Evolutionary conservation across 2,888 invertebrate species (phyloP).

Genomic region (Coecobrya sp.): DNA sequence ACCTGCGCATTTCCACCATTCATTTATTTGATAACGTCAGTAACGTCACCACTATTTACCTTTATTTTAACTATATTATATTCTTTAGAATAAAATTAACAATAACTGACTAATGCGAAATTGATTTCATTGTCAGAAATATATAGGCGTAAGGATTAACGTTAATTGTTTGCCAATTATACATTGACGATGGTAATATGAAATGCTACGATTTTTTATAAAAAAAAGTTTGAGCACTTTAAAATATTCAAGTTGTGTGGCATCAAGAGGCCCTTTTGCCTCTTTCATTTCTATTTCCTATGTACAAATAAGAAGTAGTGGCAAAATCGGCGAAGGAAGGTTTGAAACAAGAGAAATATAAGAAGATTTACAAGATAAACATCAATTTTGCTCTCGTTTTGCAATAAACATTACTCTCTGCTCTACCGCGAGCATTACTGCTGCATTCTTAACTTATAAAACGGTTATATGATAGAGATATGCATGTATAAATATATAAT

Average conservation of each 20-base stretch:
- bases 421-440: not conserved
- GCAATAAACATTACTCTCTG: conserved; percentile 23
- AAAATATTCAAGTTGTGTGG: not conserved
- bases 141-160: too few species aligned
- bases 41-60: too few species aligned
- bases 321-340: not conserved
- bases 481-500: conserved; percentile 29
- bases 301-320: not conserved
- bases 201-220: too few species aligned
- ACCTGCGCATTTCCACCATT: too few species aligned
- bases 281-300: not conserved
- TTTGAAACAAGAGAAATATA: conserved; percentile 24
- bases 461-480: not conserved
- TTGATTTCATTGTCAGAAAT: too few species aligned
- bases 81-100: too few species aligned
- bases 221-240: too few species aligned
- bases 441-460: not conserved
- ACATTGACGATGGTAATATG: too few species aligned
- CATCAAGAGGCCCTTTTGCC: not conserved
- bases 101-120: too few species aligned
- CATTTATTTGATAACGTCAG: too few species aligned
- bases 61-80: too few species aligned
- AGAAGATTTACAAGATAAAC: conserved; percentile 56
- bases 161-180: too few species aligned
- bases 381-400: conserved; percentile 75